Base-by-base conservation (phyloP, 2,888 invertebrate genomes). In the Nemotelus pantherinus region DNA sequence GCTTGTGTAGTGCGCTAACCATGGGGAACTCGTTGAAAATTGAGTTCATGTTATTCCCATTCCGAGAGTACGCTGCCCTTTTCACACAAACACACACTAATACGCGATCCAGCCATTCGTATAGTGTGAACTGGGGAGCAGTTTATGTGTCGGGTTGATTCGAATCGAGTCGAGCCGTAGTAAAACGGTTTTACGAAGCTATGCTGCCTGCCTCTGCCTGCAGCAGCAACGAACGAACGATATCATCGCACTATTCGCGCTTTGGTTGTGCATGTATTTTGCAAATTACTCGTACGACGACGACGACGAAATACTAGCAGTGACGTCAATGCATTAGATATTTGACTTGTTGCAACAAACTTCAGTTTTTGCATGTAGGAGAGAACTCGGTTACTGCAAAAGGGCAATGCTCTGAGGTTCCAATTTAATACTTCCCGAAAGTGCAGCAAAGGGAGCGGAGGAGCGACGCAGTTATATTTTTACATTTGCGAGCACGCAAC, bases 291-390 rank as follows among this genome's bases (percentile, higher is more conserved):
- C 25, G 25, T 25, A 25, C 25, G 25, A 25, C 25, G 25, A 25
- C 39, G 48, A 60, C n/a, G 47, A 44, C 63, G 60, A 41, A 72
- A 72, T 72, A 4, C 74, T 9, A 63, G 60, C 2, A 43, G 48
- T 74, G 74, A 74, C 74, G 72, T 72, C 72, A 72, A 58, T 47
- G 48, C 45, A 25, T 25, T 60, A 7, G 60, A 63, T 74, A 74
- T 53, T 74, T 74, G 48, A 74, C 41, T 74, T 60, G 58, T 45
- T 58, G 72, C 70, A 70, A 70, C 70, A 55, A 70, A 43, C 55
- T 43, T 39, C 43, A 39, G n/a, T 48, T 9, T 57, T 57, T 57
- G 25, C 25, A 7, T 55, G 70, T 43, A 43, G 5, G 25, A 25
- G 25, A 25, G 41, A 4, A 44, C 4, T 43, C 55, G 53, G 70